Conservation (phyloP, 2,797 vertebrate species). For the Danionella dracula region DNA sequence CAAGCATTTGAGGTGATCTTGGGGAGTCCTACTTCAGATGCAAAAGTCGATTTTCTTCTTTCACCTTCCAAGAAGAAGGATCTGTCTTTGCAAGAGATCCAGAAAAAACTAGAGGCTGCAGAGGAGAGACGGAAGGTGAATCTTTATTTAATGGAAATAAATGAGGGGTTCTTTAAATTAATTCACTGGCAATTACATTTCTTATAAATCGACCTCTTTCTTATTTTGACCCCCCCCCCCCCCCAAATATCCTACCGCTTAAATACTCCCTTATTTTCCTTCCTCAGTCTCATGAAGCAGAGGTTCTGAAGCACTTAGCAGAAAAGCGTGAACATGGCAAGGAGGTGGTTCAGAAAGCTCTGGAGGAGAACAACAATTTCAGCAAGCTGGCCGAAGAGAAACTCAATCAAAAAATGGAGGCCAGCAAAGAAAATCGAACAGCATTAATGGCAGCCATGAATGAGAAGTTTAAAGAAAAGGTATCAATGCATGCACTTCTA, state of each 20-base stretch:
- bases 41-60: too few species aligned
- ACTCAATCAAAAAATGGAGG: constrained; percentile 93
- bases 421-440: constrained; percentile 92
- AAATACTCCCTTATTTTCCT: too few species aligned
- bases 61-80: constrained; percentile 84
- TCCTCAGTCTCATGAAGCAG: constrained; percentile 83
- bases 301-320: constrained; percentile 86
- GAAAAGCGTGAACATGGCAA: constrained; percentile 91
- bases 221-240: too few species aligned
- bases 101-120: constrained; percentile 93
- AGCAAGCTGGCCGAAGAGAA: constrained; percentile 96
- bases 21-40: too few species aligned
- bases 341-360: constrained; percentile 90
- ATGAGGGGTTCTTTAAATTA: too few species aligned
- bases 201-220: too few species aligned
- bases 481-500: too few species aligned
- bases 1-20: too few species aligned
- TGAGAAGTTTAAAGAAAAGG: constrained; percentile 91
- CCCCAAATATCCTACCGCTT: too few species aligned
- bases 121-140: constrained; percentile 89
- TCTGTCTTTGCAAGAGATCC: constrained; percentile 90
- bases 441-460: constrained; percentile 86
- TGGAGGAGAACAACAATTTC: constrained; percentile 97
- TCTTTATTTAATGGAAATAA: too few species aligned
- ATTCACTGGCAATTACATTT: too few species aligned